Evolutionary conservation across 1,140 invertebrate species (phyloP).

Genomic region (Neuroterus valhalla): DNA sequence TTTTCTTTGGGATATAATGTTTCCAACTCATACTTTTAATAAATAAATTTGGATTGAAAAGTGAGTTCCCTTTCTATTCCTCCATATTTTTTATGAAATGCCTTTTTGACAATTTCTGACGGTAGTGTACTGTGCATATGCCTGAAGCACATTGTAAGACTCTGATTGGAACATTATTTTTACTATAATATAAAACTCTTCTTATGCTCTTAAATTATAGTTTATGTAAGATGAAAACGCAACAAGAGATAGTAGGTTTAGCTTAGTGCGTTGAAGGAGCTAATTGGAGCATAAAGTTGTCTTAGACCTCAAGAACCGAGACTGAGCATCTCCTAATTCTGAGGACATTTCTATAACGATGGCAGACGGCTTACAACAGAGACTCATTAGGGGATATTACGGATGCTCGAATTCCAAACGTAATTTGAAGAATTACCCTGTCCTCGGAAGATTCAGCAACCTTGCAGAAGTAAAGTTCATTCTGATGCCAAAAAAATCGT

Average conservation of each 20-base stretch:
- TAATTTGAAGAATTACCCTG: neutral
- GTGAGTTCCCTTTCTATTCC: too few species aligned
- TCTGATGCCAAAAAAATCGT: too few species aligned
- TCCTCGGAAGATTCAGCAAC: neutral
- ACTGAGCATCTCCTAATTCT: slow-evolving; percentile 17
- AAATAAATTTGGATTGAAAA: too few species aligned
- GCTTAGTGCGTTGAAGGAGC: slow-evolving; percentile 20
- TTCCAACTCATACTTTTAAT: too few species aligned
- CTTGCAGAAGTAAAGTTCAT: neutral
- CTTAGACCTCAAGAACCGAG: slow-evolving; percentile 12
- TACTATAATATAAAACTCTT: too few species aligned
- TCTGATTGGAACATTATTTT: too few species aligned
- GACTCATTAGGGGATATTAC: slow-evolving; percentile 15
- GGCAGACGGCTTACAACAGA: slow-evolving; percentile 2
- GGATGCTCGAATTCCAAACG: neutral
- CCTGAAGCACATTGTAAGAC: too few species aligned
- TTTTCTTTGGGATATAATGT: too few species aligned
- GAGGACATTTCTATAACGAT: slow-evolving; percentile 12
- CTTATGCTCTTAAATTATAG: slow-evolving; percentile 21
- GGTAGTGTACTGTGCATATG: too few species aligned
- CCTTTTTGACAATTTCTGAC: too few species aligned
- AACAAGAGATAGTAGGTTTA: neutral
- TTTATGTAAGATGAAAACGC: neutral
- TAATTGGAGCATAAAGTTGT: slow-evolving; percentile 24
- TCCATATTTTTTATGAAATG: too few species aligned